Evolutionary conservation across 2,888 invertebrate genomes (phyloP).

Genomic region (Drosophila paracracens): DNA sequence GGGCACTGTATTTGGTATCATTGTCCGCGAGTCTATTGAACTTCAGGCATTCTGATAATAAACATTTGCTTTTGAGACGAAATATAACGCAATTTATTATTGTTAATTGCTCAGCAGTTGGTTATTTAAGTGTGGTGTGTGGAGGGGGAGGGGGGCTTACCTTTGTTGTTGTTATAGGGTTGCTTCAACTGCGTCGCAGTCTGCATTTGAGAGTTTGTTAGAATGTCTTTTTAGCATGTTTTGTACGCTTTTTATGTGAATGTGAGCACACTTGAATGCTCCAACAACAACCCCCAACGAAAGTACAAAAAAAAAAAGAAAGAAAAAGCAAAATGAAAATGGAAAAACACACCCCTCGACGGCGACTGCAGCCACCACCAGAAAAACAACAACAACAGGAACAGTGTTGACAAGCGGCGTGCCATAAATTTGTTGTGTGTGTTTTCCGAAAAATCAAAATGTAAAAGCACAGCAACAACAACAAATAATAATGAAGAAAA

Average conservation of each 20-base stretch:
- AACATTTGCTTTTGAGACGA: conserved; percentile 32
- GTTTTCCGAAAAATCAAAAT: conserved; percentile 62
- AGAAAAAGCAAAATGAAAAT: conserved; percentile 16
- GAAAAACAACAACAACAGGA: conserved; percentile 22
- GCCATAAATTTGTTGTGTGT: conserved; percentile 61
- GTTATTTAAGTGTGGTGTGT: neutral
- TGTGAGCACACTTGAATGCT: conserved; percentile 27
- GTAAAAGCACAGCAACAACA: conserved; percentile 59
- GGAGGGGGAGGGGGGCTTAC: too few relatives aligned
- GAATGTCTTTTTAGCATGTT: conserved; percentile 37
- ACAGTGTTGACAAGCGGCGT: conserved; percentile 53
- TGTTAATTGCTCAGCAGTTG: conserved; percentile 48
- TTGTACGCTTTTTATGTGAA: conserved; percentile 9
- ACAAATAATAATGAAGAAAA: conserved; percentile 43
- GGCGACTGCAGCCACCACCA: conserved; percentile 43
- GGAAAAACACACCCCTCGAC: conserved; percentile 62
- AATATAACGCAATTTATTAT: conserved; percentile 73
- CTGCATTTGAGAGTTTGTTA: conserved; percentile 32
- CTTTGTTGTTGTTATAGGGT: conserved; percentile 15
- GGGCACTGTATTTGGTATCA: conserved; percentile 24
- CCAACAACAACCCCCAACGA: conserved; percentile 65
- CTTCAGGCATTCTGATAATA: conserved; percentile 63
- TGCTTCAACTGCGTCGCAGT: conserved; percentile 49
- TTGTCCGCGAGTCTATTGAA: conserved; percentile 62
- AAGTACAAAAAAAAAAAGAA: conserved; percentile 8